phyloP scores from a whole-genome alignment of 2,113 vertebrate species.

The Rhinogobius similis region DNA sequence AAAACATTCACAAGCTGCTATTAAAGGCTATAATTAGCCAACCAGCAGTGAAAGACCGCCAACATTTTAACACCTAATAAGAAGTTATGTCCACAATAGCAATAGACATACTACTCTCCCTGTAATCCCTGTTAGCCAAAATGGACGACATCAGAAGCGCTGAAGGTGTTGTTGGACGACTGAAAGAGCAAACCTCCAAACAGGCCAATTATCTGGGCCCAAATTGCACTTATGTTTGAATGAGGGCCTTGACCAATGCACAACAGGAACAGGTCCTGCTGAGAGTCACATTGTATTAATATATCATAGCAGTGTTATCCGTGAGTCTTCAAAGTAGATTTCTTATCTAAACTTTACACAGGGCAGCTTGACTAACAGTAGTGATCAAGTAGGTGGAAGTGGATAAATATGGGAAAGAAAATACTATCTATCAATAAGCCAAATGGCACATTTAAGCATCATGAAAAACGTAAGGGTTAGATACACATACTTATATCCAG shows the following conservation, averaged over 20 bases:
- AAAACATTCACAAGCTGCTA: background rate
- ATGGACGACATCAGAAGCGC: background rate
- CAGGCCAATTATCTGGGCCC: constrained; percentile 25
- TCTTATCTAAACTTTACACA: background rate
- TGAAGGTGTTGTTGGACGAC: background rate
- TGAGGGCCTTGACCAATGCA: background rate
- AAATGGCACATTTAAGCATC: too few species aligned
- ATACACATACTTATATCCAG: too few species aligned
- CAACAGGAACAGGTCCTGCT: background rate
- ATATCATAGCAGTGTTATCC: background rate
- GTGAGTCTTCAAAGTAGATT: background rate
- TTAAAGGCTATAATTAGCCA: background rate
- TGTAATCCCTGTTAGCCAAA: constrained; percentile 20
- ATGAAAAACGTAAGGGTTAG: too few species aligned
- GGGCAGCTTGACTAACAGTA: background rate
- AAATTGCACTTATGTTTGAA: constrained; percentile 1
- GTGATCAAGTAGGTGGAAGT: background rate
- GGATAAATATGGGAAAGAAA: background rate
- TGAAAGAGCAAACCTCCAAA: constrained; percentile 11
- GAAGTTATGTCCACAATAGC: background rate
- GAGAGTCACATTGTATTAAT: too few species aligned
- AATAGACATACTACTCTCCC: background rate
- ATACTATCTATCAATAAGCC: too few species aligned
- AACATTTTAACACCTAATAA: background rate
- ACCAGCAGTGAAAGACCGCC: background rate